Percentiles rank a stretch among this genome's conserved stretches.
Conservation (phyloP, 2,113 vertebrate species). For the Ranitomeya imitator region DNA sequence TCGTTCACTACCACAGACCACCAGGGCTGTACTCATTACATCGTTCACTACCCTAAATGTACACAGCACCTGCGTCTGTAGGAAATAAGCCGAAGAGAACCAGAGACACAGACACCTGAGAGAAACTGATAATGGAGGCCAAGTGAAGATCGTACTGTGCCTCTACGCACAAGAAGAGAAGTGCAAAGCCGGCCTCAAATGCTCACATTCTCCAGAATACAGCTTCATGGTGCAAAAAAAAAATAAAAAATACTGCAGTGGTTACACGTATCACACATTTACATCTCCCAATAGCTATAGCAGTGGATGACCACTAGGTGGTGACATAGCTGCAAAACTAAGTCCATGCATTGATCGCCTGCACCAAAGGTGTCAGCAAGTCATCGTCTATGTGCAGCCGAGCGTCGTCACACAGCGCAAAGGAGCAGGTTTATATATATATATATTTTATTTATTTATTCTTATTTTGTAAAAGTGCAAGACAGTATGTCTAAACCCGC, state of each 20-base stretch:
- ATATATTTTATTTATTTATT: not conserved
- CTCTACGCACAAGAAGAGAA: no score
- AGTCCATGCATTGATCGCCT: not conserved
- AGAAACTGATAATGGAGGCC: not conserved
- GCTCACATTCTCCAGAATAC: not conserved
- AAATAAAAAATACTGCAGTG: not conserved
- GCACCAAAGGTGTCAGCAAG: not conserved
- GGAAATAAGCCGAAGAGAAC: not conserved
- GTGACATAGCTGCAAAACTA: constrained; percentile 2
- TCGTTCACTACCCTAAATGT: not conserved
- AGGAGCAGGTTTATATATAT: not conserved
- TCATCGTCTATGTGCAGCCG: not conserved
- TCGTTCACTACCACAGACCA: no score
- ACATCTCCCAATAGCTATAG: not conserved
- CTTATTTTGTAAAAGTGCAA: no score
- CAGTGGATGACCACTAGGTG: constrained; percentile 14
- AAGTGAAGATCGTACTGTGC: no score
- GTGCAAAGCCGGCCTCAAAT: no score
- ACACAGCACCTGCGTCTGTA: not conserved
- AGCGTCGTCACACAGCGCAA: no score
- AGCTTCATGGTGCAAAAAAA: not conserved
- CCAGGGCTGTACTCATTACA: no score
- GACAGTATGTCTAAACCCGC: no score
- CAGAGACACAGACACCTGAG: not conserved
- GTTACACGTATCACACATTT: not conserved